Conservation (phyloP, 2,888 invertebrate species). For the Thymelicus acteon region DNA sequence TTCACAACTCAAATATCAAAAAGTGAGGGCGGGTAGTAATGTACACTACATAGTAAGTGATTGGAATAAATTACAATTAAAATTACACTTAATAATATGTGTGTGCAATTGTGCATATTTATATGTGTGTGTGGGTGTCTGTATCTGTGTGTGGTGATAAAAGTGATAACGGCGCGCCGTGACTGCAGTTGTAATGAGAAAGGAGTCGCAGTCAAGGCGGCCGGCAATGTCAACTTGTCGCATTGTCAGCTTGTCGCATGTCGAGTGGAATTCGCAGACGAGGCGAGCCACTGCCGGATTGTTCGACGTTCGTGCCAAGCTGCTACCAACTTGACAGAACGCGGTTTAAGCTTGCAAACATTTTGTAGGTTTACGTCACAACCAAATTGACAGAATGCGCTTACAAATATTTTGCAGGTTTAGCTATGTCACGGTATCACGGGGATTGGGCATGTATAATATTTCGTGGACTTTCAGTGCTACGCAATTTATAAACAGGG, state of each 20-base stretch:
- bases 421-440: too few relatives aligned
- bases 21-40: too few relatives aligned
- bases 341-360: background rate
- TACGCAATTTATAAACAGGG: too few relatives aligned
- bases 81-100: too few relatives aligned
- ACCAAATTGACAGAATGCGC: background rate
- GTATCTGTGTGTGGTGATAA: background rate
- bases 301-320: background rate
- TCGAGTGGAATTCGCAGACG: conserved; percentile 43
- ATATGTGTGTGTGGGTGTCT: too few relatives aligned
- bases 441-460: too few relatives aligned
- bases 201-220: conserved; percentile 32
- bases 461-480: too few relatives aligned
- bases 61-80: too few relatives aligned
- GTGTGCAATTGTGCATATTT: too few relatives aligned
- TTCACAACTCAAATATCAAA: too few relatives aligned
- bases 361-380: background rate
- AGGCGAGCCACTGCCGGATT: conserved; percentile 39
- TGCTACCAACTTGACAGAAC: background rate
- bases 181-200: conserved; percentile 15
- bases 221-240: conserved; percentile 31
- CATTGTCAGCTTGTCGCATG: conserved; percentile 30
- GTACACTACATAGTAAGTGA: too few relatives aligned
- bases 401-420: background rate
- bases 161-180: conserved; percentile 15